Evolutionary conservation across 2,113 vertebrate species (phyloP).

Genomic region (Gavia stellata): DNA sequence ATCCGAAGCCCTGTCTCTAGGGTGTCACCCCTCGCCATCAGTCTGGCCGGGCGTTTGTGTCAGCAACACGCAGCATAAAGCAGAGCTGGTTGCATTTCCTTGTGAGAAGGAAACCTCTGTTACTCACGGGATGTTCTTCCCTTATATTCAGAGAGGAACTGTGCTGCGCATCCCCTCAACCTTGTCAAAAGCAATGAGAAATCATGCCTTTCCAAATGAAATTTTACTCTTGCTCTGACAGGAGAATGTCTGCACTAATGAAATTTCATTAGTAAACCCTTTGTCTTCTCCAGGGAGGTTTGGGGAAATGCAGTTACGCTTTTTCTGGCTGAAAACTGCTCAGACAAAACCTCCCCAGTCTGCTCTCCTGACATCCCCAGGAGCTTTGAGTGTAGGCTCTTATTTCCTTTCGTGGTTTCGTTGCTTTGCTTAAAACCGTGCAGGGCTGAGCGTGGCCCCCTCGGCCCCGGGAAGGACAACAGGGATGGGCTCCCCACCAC

Average conservation of each 20-base stretch:
- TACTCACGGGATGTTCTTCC: neutral
- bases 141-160: neutral
- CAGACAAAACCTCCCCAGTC: slow-evolving; percentile 24
- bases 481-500: neutral
- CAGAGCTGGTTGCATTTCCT: neutral
- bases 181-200: slow-evolving; percentile 20
- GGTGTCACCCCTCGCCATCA: neutral
- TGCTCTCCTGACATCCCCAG: neutral
- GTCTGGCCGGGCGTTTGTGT: neutral
- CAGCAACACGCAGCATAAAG: neutral
- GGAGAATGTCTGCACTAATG: slow-evolving; percentile 34
- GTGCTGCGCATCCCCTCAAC: neutral
- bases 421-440: neutral
- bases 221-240: slow-evolving; percentile 25
- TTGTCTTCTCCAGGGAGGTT: slow-evolving; percentile 50
- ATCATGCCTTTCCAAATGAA: neutral
- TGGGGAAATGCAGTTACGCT: slow-evolving; percentile 7
- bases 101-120: neutral
- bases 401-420: neutral
- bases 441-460: neutral
- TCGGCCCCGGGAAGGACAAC: neutral
- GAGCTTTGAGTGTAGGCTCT: neutral
- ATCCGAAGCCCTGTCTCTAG: neutral
- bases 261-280: slow-evolving; percentile 48
- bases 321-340: slow-evolving; percentile 19